Conservation (phyloP, 2,797 vertebrate species). For the Cyclura pinguis region DNA sequence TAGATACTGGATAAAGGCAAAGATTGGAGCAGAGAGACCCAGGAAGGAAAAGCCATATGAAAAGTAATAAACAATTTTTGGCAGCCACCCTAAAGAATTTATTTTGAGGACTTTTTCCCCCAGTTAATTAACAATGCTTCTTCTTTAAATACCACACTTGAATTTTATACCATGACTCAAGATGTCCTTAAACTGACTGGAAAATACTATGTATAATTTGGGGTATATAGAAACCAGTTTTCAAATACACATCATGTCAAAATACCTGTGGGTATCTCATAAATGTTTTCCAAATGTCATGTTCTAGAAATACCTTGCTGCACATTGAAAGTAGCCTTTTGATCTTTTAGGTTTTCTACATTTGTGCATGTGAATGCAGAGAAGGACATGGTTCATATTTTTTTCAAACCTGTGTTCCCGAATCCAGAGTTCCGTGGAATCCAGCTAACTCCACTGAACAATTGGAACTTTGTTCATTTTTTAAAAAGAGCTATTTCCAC, state of each 20-base stretch:
- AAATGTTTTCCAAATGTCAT: neutral
- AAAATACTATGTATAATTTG: neutral
- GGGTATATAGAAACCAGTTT: neutral
- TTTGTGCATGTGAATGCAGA: neutral
- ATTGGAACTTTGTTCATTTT: neutral
- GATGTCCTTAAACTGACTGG: neutral
- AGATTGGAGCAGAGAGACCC: neutral
- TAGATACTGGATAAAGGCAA: neutral
- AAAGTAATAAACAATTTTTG: neutral
- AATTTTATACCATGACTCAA: neutral
- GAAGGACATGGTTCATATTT: neutral
- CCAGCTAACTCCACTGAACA: neutral
- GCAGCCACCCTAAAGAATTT: neutral
- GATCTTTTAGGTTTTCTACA: too few relatives aligned
- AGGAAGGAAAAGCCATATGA: neutral
- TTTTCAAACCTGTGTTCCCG: neutral
- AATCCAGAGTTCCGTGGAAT: neutral
- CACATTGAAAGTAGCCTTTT: neutral
- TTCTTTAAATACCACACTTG: neutral
- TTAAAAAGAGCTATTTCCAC: neutral
- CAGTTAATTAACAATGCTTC: neutral
- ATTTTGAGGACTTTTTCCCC: neutral
- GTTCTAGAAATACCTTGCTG: neutral
- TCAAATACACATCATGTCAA: neutral
- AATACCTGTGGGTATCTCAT: neutral